Evolutionary conservation across 2,888 invertebrate genomes (phyloP).

Genomic region (Rhodophaea formosa): DNA sequence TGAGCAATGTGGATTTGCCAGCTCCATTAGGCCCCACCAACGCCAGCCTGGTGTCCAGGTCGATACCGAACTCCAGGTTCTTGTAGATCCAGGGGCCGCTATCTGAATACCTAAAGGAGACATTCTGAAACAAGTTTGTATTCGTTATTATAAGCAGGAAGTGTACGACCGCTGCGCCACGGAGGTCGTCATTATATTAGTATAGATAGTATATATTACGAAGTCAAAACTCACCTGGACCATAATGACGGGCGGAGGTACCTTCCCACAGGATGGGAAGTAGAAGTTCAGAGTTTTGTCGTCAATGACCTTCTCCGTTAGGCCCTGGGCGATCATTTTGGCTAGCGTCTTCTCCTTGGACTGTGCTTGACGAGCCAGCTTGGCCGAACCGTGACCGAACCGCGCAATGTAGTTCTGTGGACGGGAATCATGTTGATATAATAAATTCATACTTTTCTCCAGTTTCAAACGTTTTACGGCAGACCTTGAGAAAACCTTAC

Average conservation of each 20-base stretch:
- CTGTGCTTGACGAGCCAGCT: conserved; percentile 98
- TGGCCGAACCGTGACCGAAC: conserved; percentile 99
- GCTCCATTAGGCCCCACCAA: conserved; percentile 99
- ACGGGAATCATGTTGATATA: background rate
- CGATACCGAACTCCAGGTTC: conserved; percentile 98
- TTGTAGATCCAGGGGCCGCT: conserved; percentile 95
- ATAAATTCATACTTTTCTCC: background rate
- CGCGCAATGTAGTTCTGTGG: conserved; percentile 96
- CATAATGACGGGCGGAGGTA: conserved; percentile 99
- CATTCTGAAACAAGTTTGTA: conserved; percentile 86
- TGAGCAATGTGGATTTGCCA: conserved; percentile 98
- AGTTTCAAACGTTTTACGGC: too few species aligned
- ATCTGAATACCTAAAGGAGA: conserved; percentile 96
- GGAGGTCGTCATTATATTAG: too few species aligned
- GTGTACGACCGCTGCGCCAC: too few species aligned
- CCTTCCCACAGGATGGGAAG: conserved; percentile 96
- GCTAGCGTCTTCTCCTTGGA: conserved; percentile 99
- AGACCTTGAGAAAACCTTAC: too few species aligned
- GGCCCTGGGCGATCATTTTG: conserved; percentile 99
- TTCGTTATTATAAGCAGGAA: too few species aligned
- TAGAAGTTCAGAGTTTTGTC: conserved; percentile 97
- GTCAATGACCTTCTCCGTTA: conserved; percentile 95
- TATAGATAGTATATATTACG: too few species aligned
- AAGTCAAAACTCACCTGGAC: conserved; percentile 86
- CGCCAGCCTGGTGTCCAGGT: conserved; percentile 97